phyloP scores from a whole-genome alignment of 2,113 vertebrate genomes.

The Charadrius vociferus region DNA sequence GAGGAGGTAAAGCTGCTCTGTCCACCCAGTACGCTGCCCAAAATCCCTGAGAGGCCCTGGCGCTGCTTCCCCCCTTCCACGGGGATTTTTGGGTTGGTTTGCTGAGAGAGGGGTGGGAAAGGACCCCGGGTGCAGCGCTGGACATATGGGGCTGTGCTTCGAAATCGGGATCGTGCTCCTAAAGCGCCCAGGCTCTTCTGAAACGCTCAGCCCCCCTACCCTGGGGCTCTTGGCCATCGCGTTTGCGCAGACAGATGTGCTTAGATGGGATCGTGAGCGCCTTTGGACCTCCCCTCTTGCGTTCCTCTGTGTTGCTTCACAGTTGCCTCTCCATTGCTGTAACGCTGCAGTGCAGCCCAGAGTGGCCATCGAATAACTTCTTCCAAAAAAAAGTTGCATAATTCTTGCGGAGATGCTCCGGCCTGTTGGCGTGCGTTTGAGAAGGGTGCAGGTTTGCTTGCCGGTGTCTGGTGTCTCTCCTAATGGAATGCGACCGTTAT shows the following conservation, averaged over 20 bases:
- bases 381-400: background rate
- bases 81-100: background rate
- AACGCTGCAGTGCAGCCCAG: background rate
- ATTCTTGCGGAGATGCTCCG: background rate
- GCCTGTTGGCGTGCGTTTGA: background rate
- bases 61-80: background rate
- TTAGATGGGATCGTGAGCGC: background rate
- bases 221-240: fast-evolving
- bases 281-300: background rate
- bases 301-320: background rate
- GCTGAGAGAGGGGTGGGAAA: background rate
- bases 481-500: background rate
- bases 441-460: background rate
- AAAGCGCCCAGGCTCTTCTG: background rate
- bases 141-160: background rate
- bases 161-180: background rate
- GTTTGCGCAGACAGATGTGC: background rate
- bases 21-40: background rate
- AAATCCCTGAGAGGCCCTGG: background rate
- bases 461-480: background rate
- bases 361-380: background rate
- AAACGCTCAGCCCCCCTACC: background rate
- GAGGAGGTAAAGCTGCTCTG: constrained; percentile 8
- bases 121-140: background rate
- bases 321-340: background rate